Percentiles rank a stretch among this genome's conserved stretches.
phyloP scores from a whole-genome alignment of 2,888 invertebrate genomes.

The Axea sp. region DNA sequence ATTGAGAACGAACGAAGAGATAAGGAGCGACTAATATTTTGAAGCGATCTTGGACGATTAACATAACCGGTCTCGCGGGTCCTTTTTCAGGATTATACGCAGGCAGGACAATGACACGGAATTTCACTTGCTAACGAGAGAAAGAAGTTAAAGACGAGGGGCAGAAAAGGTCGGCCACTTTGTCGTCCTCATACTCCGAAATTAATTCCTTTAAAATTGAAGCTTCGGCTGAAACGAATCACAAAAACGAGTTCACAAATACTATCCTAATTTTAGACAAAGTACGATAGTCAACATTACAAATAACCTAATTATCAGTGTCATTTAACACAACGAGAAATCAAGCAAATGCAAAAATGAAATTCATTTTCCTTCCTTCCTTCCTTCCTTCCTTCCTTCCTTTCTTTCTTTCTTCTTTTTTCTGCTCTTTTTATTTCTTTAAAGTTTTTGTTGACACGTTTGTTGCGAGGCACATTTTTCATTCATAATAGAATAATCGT shows the following conservation, averaged over 20 bases:
- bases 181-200: slow-evolving; percentile 44
- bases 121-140: slow-evolving; percentile 66
- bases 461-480: slow-evolving; percentile 12
- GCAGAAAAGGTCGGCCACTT: slow-evolving; percentile 33
- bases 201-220: slow-evolving; percentile 61
- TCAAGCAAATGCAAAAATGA: too few relatives aligned
- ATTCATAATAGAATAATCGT: slow-evolving; percentile 30
- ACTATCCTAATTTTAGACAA: slow-evolving; percentile 23
- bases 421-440: too few relatives aligned
- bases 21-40: slow-evolving; percentile 55
- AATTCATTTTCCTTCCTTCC: too few relatives aligned
- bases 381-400: too few relatives aligned
- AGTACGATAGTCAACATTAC: too few relatives aligned
- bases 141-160: slow-evolving; percentile 21
- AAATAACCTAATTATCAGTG: too few relatives aligned
- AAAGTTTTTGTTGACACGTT: too few relatives aligned
- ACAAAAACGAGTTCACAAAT: slow-evolving; percentile 46
- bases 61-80: slow-evolving; percentile 65
- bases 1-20: slow-evolving; percentile 31
- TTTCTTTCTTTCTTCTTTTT: too few relatives aligned
- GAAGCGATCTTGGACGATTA: slow-evolving; percentile 57
- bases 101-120: slow-evolving; percentile 61
- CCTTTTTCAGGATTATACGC: slow-evolving; percentile 59
- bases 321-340: too few relatives aligned
- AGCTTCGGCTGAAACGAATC: slow-evolving; percentile 30